phyloP scores from a whole-genome alignment of 2,797 vertebrate species.

The Sebastes vulpes region DNA sequence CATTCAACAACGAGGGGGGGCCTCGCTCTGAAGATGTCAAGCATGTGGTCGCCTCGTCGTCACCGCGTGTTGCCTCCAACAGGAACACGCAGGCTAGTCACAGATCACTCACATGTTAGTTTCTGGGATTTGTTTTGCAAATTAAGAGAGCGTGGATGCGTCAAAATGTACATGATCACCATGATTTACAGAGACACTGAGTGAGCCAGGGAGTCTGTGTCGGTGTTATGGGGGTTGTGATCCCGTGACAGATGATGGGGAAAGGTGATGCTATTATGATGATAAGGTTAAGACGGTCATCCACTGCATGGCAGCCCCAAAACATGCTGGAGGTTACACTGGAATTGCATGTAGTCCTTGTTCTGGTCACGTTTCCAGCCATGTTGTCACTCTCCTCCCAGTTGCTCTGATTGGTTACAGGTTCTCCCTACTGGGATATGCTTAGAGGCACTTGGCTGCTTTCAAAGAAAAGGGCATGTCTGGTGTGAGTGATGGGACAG shows the following conservation, averaged over 20 bases:
- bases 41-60: slow-evolving; percentile 60
- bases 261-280: background rate
- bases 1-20: slow-evolving; percentile 9
- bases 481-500: background rate
- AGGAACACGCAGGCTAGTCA: background rate
- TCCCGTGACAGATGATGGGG: background rate
- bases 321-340: background rate
- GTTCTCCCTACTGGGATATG: background rate
- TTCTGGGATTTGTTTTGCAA: background rate
- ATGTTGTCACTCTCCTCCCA: slow-evolving; percentile 51
- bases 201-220: background rate
- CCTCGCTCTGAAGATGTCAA: background rate
- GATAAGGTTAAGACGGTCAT: background rate
- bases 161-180: background rate
- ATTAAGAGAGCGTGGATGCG: background rate
- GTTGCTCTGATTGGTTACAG: slow-evolving; percentile 60
- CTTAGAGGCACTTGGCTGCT: background rate
- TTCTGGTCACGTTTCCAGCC: slow-evolving; percentile 68
- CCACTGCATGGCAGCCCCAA: background rate
- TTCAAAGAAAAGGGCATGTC: background rate
- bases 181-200: background rate
- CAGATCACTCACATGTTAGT: background rate
- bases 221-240: background rate
- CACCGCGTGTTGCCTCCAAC: slow-evolving; percentile 49
- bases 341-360: background rate